Conservation (phyloP, 2,113 vertebrate species). For the Acrocephalus arundinaceus region DNA sequence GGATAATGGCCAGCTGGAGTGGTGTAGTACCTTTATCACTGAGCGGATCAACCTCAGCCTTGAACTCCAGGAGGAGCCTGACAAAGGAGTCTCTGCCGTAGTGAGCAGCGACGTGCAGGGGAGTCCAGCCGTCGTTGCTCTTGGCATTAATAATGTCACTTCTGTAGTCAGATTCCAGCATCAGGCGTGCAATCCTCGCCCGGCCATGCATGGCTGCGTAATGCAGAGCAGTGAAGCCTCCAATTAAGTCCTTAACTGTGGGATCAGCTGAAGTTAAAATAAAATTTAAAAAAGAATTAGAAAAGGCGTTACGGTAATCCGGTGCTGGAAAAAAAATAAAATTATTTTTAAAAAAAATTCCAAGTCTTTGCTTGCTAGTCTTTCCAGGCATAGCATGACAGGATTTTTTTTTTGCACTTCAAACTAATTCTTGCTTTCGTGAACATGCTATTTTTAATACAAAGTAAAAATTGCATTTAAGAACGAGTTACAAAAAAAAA, state of each 20-base stretch:
- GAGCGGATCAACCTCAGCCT: conserved; percentile 94
- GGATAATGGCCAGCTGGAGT: conserved; percentile 96
- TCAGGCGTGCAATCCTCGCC: conserved; percentile 92
- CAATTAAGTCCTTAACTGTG: conserved; percentile 97
- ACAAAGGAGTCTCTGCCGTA: conserved; percentile 96
- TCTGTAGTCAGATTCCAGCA: conserved; percentile 92
- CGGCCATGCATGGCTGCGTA: conserved; percentile 98
- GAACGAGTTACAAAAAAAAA: not conserved
- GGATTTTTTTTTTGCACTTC: conserved; percentile 15
- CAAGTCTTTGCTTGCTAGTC: too few species aligned
- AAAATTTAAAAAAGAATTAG: conserved; percentile 35
- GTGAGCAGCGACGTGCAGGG: conserved; percentile 95
- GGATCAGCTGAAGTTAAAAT: conserved; percentile 85
- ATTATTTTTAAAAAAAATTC: too few species aligned
- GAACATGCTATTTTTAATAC: not conserved
- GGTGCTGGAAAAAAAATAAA: not conserved
- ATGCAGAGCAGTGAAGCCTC: conserved; percentile 97
- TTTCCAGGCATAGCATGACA: not conserved
- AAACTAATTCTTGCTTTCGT: not conserved
- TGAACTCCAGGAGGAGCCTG: conserved; percentile 94
- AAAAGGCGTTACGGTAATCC: not conserved
- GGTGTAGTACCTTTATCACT: conserved; percentile 98
- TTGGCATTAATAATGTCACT: conserved; percentile 97
- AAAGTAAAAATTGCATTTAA: not conserved
- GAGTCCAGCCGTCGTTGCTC: conserved; percentile 98